Base-by-base conservation (phyloP, 2,113 vertebrate genomes). In the Perca schrenkii region DNA sequence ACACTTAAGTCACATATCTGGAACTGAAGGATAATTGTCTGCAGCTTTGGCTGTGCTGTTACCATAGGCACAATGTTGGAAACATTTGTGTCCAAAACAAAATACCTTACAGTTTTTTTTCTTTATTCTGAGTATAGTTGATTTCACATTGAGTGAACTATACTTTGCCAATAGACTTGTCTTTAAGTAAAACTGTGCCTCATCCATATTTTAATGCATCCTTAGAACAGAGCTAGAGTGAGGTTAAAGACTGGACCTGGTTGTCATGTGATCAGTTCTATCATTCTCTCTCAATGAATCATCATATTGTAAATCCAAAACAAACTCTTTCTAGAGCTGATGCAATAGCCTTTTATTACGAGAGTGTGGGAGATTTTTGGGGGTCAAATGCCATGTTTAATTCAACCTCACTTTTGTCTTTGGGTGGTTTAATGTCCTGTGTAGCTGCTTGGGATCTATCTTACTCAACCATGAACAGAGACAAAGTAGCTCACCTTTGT, bases 61-160 rank as follows among this genome's bases (percentile, higher is more conserved):
- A 36, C 47, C 54, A 16, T 13, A 16, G n/a, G 75, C 46, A 69
- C 40, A 69, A 17, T 28, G 36, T 28, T 75, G 73, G 60, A 86
- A 81, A 74, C 34, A 56, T 43, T 64, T 86, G 10, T 49, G 8
- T 78, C 31, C 54, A 46, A 75, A 40, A 71, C 28, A 61, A 52
- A 63, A 78, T 0, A 0, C 25, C 22, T 14, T 50, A 19, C 2
- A 12, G 6, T 15, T 65, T n/a, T 69, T 31, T 15, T 50, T 1
- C 16, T 50, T 17, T 3, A 36, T 17, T 22, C 25, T 28, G 4
- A 34, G n/a, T 28, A 31, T 47, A 49, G 36, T 6, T 70, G 64
- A 66, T 69, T 77, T 57, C 60, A 25, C 28, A 58, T 31, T 17
- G 25, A 57, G 36, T 43, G 46, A 61, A 8, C 28, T 3, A 19